Base-by-base conservation (phyloP, 30 jellyfish, hydroid and myxozoan species). In the Rhopilema esculentum region DNA sequence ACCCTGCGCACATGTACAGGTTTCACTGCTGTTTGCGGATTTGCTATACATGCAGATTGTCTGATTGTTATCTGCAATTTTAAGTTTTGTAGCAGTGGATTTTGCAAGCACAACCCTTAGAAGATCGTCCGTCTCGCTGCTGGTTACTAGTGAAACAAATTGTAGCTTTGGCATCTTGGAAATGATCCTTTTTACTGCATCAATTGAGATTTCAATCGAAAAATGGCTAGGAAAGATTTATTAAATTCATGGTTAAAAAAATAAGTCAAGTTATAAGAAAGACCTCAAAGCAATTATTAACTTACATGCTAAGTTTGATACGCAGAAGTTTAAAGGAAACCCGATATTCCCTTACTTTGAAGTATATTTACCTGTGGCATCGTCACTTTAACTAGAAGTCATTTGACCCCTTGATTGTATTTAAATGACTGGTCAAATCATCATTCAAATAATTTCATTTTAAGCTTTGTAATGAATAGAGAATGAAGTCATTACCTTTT, bases 1-100 rank as follows among this genome's bases (percentile, higher is more conserved):
- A 28, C 6, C 17, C 70, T 18, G 33, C 12, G 27, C 48, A 50
- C 84, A 73, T 0, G 15, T 1, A n/a, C 84, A 73, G 17, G 69
- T 7, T 0, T 18, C 1, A 31, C 32, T 32, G 17, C 4, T 4
- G 4, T 1, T 31, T 23, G 6, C 26, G 66, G 29, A 8, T 23
- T 52, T 77, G 62, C 16, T 0, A 22, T 73, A 73, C 26, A 33
- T 19, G 84, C 84, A 73, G 16, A 9, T 68, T 68, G 49, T 26
- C 51, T 49, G 49, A 9, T 22, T 30, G 1, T 31, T 25, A 18
- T 1, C 22, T 17, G 49, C 27, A 17, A 73, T 23, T 32, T 1
- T 49, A n/a, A 73, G 40, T 32, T 32, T 73, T 33, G 69, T 7
- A 19, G 51, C 27, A 23, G 69, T 31, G 0, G 65, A 31, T 1